phyloP scores from a whole-genome alignment of 2,888 invertebrate species.

The Ectropis crepuscularia region DNA sequence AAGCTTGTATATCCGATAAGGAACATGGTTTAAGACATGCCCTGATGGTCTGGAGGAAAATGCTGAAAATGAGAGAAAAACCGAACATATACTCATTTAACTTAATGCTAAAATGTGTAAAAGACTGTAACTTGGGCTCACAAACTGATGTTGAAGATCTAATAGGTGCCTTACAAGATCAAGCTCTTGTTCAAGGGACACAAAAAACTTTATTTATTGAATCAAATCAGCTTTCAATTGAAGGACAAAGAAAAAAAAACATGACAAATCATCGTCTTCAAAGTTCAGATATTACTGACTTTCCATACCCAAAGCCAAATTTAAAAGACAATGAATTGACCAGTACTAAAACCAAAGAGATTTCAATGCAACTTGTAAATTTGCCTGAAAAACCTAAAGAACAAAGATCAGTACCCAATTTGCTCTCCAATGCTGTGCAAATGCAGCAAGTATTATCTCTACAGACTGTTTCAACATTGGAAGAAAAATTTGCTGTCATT shows the following conservation, averaged over 20 bases:
- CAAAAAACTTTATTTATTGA: slow-evolving; percentile 42
- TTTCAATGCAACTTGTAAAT: slow-evolving; percentile 49
- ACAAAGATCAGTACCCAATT: slow-evolving; percentile 84
- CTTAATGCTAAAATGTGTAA: slow-evolving; percentile 90
- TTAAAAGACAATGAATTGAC: slow-evolving; percentile 28
- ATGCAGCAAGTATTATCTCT: slow-evolving; percentile 86
- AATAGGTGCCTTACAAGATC: slow-evolving; percentile 62
- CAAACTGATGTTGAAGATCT: slow-evolving; percentile 83
- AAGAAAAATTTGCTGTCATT: slow-evolving; percentile 89
- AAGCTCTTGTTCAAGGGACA: slow-evolving; percentile 48
- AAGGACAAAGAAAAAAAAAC: slow-evolving; percentile 1
- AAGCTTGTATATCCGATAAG: slow-evolving; percentile 92
- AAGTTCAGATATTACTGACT: not conserved
- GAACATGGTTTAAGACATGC: slow-evolving; percentile 92
- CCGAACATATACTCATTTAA: slow-evolving; percentile 92
- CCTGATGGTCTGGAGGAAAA: slow-evolving; percentile 93
- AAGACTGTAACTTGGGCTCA: slow-evolving; percentile 92
- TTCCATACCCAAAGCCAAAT: slow-evolving; percentile 8
- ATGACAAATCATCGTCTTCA: not conserved
- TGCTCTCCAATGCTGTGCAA: slow-evolving; percentile 85
- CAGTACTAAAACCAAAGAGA: slow-evolving; percentile 36
- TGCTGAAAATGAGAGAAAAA: slow-evolving; percentile 86
- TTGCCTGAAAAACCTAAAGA: slow-evolving; percentile 35
- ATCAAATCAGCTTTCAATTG: slow-evolving; percentile 23
- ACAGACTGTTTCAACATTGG: slow-evolving; percentile 83